phyloP scores from a whole-genome alignment of 2,797 vertebrate genomes.

The Kryptolebias ocellatus region DNA sequence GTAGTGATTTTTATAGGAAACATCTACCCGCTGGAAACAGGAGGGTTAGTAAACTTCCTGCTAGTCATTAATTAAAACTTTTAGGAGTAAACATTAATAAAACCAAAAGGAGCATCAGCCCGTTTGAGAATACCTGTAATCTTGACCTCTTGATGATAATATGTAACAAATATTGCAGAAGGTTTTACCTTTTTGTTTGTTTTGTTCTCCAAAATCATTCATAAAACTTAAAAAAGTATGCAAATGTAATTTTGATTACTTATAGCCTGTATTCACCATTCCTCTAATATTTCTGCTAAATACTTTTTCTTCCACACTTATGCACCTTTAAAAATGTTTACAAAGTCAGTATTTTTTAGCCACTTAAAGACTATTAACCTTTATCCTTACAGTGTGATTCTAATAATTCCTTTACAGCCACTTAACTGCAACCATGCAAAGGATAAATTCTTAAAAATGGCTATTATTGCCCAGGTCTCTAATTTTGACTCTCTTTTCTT shows the following conservation, averaged over 20 bases:
- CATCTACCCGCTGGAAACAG: too few relatives aligned
- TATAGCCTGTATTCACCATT: too few relatives aligned
- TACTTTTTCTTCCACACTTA: background rate
- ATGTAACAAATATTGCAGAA: background rate
- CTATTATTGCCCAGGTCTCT: conserved; percentile 16
- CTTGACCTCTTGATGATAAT: background rate
- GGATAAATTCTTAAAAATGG: conserved; percentile 20
- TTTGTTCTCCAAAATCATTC: background rate
- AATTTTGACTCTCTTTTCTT: conserved; percentile 23
- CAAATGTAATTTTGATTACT: background rate
- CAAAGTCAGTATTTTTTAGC: conserved; percentile 4
- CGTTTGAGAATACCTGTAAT: background rate
- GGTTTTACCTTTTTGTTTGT: background rate
- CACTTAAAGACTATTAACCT: conserved; percentile 33
- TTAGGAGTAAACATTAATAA: too few relatives aligned
- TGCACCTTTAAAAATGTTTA: conserved; percentile 18
- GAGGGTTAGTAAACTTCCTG: too few relatives aligned
- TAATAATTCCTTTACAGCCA: conserved; percentile 36
- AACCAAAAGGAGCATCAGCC: background rate
- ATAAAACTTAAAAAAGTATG: background rate
- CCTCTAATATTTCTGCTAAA: too few relatives aligned
- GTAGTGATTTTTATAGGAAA: too few relatives aligned
- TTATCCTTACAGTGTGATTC: conserved; percentile 10
- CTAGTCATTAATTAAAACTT: too few relatives aligned
- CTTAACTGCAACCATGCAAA: conserved; percentile 29